Evolutionary conservation across 1,140 invertebrate genomes (phyloP).

Genomic region (Anoplolepis gracilipes): DNA sequence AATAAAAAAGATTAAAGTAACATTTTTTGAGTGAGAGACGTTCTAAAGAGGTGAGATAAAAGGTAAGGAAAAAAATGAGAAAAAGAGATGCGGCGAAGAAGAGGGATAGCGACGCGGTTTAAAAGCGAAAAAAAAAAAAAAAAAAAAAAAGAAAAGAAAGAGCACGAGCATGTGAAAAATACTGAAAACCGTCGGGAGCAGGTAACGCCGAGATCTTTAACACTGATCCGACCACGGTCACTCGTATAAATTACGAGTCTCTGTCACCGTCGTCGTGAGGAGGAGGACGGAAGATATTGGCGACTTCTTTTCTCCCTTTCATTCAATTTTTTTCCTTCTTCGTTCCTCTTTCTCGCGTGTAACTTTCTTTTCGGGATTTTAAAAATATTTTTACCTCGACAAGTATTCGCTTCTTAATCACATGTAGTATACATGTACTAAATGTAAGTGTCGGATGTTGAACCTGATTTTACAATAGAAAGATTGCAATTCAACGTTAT

Average conservation of each 20-base stretch:
- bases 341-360: background rate
- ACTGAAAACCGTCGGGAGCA: constrained; percentile 76
- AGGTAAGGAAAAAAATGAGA: background rate
- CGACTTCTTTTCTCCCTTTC: background rate
- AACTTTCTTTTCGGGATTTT: background rate
- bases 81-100: background rate
- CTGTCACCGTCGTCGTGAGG: constrained; percentile 69
- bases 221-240: constrained; percentile 68
- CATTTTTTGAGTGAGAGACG: background rate
- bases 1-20: background rate
- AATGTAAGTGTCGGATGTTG: background rate
- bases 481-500: background rate
- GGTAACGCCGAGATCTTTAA: constrained; percentile 75
- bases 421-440: background rate
- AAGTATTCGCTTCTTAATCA: background rate
- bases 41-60: background rate
- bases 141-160: constrained; percentile 53
- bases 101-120: constrained; percentile 1
- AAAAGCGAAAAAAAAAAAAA: too few relatives aligned
- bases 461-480: background rate
- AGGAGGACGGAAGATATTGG: constrained; percentile 14
- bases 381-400: background rate
- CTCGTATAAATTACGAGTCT: constrained; percentile 75
- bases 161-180: constrained; percentile 71
- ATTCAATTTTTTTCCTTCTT: constrained; percentile 23